Evolutionary conservation across 2,888 invertebrate species (phyloP).

Genomic region (Drosophila silvestris): DNA sequence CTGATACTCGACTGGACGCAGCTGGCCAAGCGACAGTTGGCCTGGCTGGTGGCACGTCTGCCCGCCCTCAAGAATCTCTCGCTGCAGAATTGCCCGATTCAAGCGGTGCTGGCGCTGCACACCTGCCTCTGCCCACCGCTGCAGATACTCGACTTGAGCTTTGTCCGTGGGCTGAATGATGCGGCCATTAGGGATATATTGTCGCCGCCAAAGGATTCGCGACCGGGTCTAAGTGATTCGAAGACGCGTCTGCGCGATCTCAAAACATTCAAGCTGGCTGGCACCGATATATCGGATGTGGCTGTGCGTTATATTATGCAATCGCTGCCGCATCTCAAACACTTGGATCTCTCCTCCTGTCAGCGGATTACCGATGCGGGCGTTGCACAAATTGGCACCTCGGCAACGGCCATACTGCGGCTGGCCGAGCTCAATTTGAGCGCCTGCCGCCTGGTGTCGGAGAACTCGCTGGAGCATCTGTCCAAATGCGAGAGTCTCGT

Average conservation of each 20-base stretch:
- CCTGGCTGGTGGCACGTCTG: constrained; percentile 95
- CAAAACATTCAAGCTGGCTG: constrained; percentile 91
- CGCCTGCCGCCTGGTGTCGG: constrained; percentile 93
- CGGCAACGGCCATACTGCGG: constrained; percentile 88
- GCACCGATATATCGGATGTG: constrained; percentile 96
- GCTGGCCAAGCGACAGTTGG: constrained; percentile 94
- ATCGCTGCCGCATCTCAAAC: constrained; percentile 90
- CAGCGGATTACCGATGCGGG: constrained; percentile 95
- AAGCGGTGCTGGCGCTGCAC: constrained; percentile 92
- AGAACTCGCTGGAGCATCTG: constrained; percentile 92
- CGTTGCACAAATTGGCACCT: constrained; percentile 93
- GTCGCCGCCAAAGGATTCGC: constrained; percentile 93
- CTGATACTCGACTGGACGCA: constrained; percentile 96
- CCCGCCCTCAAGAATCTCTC: constrained; percentile 93
- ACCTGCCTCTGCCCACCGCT: constrained; percentile 93
- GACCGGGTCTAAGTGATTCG: constrained; percentile 91
- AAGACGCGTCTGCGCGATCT: constrained; percentile 92
- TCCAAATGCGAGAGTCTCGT: constrained; percentile 90
- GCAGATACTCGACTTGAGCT: constrained; percentile 92
- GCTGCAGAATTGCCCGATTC: constrained; percentile 91
- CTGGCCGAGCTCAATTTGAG: constrained; percentile 92
- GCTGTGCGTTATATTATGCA: constrained; percentile 89
- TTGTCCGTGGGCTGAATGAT: constrained; percentile 94
- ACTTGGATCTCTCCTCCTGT: constrained; percentile 94
- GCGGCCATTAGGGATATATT: constrained; percentile 93